Conservation (phyloP, 2,113 vertebrate species). For the Ceyx melanurus region DNA sequence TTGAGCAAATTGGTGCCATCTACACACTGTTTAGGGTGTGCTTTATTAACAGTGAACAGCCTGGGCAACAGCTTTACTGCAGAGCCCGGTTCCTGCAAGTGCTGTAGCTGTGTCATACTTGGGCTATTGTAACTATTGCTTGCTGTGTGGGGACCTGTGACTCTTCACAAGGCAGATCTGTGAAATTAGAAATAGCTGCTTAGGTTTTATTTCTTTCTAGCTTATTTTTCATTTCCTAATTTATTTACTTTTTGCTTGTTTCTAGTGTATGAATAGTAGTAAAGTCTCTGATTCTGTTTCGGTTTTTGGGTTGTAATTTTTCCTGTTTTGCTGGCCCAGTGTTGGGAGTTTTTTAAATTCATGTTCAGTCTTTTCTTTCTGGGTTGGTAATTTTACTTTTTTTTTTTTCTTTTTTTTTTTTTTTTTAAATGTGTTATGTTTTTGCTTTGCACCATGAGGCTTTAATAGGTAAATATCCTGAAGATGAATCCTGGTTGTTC, state of each 20-base stretch:
- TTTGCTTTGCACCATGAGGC: not conserved
- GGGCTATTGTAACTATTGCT: not conserved
- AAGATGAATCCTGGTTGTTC: not conserved
- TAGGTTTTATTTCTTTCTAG: not conserved
- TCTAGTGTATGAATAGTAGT: conserved; percentile 37
- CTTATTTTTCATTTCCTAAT: conserved; percentile 8
- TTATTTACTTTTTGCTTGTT: conserved; percentile 11
- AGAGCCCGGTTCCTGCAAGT: not conserved
- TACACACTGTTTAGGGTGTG: not conserved
- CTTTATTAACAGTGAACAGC: not conserved
- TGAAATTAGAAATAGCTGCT: not conserved
- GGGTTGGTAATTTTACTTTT: conserved; percentile 30
- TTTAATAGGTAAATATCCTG: not conserved
- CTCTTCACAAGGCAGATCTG: not conserved
- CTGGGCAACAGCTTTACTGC: not conserved
- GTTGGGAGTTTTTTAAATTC: conserved; percentile 85
- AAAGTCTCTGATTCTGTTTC: conserved; percentile 68
- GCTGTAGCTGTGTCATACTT: not conserved
- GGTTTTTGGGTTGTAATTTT: conserved; percentile 79
- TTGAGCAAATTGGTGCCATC: not conserved
- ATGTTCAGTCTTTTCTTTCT: conserved; percentile 42
- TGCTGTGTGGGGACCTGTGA: not conserved
- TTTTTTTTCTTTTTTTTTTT: not conserved
- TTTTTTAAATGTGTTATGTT: not conserved
- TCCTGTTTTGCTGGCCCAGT: conserved; percentile 73